phyloP scores from a whole-genome alignment of 2,888 invertebrate species.

The Drosophila merina region DNA sequence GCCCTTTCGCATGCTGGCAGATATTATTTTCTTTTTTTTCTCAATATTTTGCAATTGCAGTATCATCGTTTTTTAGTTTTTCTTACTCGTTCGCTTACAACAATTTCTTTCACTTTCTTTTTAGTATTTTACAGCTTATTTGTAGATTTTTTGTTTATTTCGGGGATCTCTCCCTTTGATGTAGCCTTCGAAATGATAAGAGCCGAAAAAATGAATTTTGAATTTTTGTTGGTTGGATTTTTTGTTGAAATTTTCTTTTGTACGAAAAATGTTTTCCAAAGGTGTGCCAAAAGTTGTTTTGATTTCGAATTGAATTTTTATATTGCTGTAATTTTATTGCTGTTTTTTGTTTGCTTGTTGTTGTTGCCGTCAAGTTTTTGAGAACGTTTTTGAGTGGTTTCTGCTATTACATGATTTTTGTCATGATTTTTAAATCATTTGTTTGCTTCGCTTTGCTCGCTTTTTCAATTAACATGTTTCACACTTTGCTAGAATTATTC shows the following conservation, averaged over 20 bases:
- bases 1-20: slow-evolving; percentile 4
- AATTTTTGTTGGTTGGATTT: slow-evolving; percentile 65
- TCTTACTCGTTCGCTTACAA: slow-evolving; percentile 56
- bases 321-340: slow-evolving; percentile 53
- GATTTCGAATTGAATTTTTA: slow-evolving; percentile 51
- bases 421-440: slow-evolving; percentile 35
- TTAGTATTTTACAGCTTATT: slow-evolving; percentile 64
- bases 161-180: slow-evolving; percentile 16
- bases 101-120: slow-evolving; percentile 39
- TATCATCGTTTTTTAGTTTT: slow-evolving; percentile 1
- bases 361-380: slow-evolving; percentile 68
- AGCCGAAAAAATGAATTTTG: slow-evolving; percentile 81
- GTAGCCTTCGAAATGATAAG: slow-evolving; percentile 56
- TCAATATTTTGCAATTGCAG: slow-evolving; percentile 3
- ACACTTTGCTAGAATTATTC: slow-evolving; percentile 45
- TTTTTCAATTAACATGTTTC: slow-evolving; percentile 52
- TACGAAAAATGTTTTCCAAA: slow-evolving; percentile 82
- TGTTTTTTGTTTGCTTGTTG: slow-evolving; percentile 48
- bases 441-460: slow-evolving; percentile 34
- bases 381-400: slow-evolving; percentile 84
- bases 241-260: slow-evolving; percentile 29
- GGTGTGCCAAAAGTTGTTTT: slow-evolving; percentile 79
- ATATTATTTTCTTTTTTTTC: slow-evolving; percentile 12
- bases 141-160: slow-evolving; percentile 13
- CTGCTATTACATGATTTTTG: slow-evolving; percentile 30